A percentile compares a stretch with the other conserved stretches of the same genome.
Evolutionary conservation across 2,797 vertebrate species (phyloP).

Genomic region (Manis javanica): DNA sequence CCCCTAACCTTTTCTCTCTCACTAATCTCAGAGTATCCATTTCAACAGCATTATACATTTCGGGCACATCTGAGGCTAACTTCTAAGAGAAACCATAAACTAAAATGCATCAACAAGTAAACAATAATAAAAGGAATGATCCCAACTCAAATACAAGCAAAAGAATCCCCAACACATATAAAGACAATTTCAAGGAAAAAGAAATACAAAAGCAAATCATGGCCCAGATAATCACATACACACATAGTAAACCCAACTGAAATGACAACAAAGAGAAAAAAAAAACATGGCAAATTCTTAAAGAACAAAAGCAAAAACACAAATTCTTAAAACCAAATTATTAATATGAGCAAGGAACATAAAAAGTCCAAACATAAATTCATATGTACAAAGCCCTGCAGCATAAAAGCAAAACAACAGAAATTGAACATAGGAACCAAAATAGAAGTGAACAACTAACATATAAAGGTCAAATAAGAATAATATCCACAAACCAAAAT

Average conservation of each 20-base stretch:
- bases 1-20: not conserved
- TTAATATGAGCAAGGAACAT: not conserved
- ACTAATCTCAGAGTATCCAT: not conserved
- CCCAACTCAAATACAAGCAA: not conserved
- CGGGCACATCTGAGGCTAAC: not conserved
- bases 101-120: not conserved
- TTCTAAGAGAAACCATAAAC: not conserved
- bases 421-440: not conserved
- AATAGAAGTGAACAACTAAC: not conserved
- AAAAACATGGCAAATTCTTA: not conserved
- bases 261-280: not conserved
- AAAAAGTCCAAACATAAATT: not conserved
- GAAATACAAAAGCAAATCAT: not conserved
- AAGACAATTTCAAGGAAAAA: not conserved
- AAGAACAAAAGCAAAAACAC: no score
- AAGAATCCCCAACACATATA: not conserved
- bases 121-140: not conserved
- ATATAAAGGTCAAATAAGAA: not conserved
- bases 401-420: not conserved
- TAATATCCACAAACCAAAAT: not conserved
- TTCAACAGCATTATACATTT: not conserved
- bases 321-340: not conserved
- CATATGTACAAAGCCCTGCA: not conserved
- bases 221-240: not conserved
- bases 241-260: not conserved